These are phyloP conservation scores for Aplodontia rufa DNA, from an alignment of 2,113 vertebrate species.

Conservation along the genomic window DNA sequence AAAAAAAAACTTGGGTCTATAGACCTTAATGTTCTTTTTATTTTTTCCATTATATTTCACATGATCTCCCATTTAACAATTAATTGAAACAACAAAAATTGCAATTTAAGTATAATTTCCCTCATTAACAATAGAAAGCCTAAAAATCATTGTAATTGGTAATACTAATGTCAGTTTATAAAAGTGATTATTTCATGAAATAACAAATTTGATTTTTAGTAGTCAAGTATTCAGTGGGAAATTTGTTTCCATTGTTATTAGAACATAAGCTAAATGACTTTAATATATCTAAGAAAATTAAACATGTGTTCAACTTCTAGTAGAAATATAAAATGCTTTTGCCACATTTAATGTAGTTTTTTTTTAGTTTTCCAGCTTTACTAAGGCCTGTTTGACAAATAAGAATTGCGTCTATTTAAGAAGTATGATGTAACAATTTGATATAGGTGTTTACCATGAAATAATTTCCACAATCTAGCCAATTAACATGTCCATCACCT, in stretches of 20 bases:
- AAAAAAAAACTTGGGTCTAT: too few relatives aligned
- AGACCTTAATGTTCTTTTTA: not conserved
- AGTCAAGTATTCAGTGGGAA: not conserved
- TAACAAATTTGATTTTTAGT: not conserved
- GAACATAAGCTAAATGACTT: not conserved
- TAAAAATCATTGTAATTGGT: not conserved
- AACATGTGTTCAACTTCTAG: not conserved
- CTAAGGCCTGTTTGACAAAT: not conserved
- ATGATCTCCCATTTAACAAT: not conserved
- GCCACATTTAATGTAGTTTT: not conserved
- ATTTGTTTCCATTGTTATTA: not conserved
- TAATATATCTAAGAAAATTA: not conserved
- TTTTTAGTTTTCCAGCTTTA: not conserved
- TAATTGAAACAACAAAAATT: not conserved
- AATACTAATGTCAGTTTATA: not conserved
- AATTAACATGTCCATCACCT: not conserved
- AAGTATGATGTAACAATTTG: not conserved
- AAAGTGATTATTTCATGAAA: constrained; percentile 13
- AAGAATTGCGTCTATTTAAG: not conserved
- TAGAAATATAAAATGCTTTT: not conserved
- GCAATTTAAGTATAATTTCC: not conserved
- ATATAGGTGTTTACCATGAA: not conserved
- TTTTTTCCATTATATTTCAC: not conserved
- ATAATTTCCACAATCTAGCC: not conserved
- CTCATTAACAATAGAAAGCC: not conserved